Percentiles rank a stretch among this genome's conserved stretches.
These are phyloP conservation scores for Callorhinus ursinus DNA, from an alignment of 2,113 vertebrate genomes.

Conservation along the genomic window DNA sequence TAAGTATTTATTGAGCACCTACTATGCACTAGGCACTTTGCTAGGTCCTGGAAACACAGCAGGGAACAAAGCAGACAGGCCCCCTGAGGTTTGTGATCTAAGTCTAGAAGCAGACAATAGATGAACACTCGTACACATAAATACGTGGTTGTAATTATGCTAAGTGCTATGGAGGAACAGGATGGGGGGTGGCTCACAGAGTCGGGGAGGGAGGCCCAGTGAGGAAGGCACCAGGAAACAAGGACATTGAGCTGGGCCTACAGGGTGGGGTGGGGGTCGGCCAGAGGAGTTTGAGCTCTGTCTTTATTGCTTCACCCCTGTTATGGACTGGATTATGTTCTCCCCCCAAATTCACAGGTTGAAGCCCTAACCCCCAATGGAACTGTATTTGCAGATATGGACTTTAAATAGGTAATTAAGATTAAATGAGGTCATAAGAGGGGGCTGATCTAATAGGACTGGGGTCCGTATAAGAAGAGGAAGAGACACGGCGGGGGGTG, in stretches of 20 bases:
- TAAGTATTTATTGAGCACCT: not conserved
- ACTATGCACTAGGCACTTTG: not conserved
- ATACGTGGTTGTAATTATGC: not conserved
- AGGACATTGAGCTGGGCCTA: too few relatives aligned
- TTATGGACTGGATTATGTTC: not conserved
- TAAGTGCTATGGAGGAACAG: not conserved
- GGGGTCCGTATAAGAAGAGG: not conserved
- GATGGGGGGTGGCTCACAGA: accelerated
- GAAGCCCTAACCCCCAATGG: not conserved
- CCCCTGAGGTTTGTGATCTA: not conserved
- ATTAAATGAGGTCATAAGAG: not conserved
- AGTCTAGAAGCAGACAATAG: not conserved
- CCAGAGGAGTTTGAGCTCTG: not conserved
- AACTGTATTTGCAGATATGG: not conserved
- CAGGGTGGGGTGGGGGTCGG: too few relatives aligned
- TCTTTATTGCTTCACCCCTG: not conserved
- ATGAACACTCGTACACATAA: not conserved
- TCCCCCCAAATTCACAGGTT: not conserved
- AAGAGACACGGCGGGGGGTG: not conserved
- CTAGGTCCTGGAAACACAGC: not conserved
- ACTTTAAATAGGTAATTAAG: not conserved
- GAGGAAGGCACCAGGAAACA: too few relatives aligned
- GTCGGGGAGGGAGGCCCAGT: not conserved
- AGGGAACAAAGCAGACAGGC: not conserved
- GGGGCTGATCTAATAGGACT: not conserved